These are phyloP conservation scores for Lasioglossum lativentre DNA, from an alignment of 2,888 invertebrate genomes.

Conservation along the genomic window DNA sequence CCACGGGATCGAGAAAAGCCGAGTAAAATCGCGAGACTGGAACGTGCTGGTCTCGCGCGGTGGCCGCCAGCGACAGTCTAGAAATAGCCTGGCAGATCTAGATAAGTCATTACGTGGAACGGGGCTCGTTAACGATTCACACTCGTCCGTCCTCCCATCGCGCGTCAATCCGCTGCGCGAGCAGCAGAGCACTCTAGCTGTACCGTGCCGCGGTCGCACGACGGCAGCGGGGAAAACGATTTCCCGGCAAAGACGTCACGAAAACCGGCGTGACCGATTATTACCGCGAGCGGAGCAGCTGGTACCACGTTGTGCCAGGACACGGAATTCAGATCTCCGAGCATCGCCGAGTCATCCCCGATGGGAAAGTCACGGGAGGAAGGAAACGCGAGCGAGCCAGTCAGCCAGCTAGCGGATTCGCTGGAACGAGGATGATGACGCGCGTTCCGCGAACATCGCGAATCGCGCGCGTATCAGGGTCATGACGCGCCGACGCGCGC, in stretches of 20 bases:
- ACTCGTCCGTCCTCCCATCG: not conserved
- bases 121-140: conserved; percentile 44
- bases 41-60: conserved; percentile 46
- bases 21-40: conserved; percentile 40
- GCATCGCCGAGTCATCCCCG: conserved; percentile 70
- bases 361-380: conserved; percentile 76
- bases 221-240: conserved; percentile 35
- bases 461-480: conserved; percentile 63
- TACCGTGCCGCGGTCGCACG: too few species aligned
- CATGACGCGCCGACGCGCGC: conserved; percentile 35
- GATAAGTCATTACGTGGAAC: conserved; percentile 66
- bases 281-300: conserved; percentile 44
- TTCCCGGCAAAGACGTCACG: conserved; percentile 35
- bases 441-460: conserved; percentile 59
- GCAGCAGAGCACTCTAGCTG: too few species aligned
- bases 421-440: conserved; percentile 69
- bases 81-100: conserved; percentile 65
- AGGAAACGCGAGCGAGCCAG: conserved; percentile 68
- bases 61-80: conserved; percentile 31
- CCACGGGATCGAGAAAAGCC: conserved; percentile 12
- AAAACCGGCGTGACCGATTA: conserved; percentile 48
- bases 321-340: conserved; percentile 65
- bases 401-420: conserved; percentile 39
- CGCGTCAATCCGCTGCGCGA: not conserved
- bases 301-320: conserved; percentile 60